phyloP scores from a whole-genome alignment of 2,113 vertebrate species.

The Arvicanthis niloticus region DNA sequence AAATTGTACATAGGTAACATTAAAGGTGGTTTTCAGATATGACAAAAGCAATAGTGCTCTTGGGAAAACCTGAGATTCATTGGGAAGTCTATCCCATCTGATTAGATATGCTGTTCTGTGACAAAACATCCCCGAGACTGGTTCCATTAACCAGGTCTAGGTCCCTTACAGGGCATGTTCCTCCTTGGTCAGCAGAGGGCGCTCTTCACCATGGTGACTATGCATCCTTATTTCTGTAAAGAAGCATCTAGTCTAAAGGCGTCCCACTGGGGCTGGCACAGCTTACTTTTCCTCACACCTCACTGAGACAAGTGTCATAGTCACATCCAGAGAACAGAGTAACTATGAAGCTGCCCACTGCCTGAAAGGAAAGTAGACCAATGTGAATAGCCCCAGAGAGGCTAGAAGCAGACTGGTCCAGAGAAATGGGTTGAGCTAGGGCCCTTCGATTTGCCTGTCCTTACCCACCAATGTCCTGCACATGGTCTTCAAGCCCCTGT shows the following conservation, averaged over 20 bases:
- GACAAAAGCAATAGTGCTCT: neutral
- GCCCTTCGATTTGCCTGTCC: neutral
- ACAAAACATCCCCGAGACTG: fast-evolving
- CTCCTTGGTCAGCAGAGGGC: neutral
- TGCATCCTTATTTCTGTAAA: neutral
- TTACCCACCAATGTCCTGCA: neutral
- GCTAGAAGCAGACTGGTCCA: neutral
- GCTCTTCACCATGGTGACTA: fast-evolving
- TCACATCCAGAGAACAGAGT: neutral
- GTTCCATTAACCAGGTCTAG: neutral
- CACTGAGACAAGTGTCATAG: neutral
- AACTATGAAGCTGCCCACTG: neutral
- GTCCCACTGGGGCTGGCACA: neutral
- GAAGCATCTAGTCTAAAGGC: neutral
- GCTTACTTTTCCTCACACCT: neutral
- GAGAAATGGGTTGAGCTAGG: neutral
- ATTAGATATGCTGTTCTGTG: neutral
- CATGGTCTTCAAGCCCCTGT: neutral
- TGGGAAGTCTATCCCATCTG: neutral
- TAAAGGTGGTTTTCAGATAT: neutral
- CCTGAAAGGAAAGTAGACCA: neutral
- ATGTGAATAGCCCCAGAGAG: neutral
- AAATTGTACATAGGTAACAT: neutral
- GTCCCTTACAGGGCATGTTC: neutral
- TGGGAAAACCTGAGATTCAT: neutral